Percentiles rank a stretch among this genome's conserved stretches.
Conservation (phyloP, 2,888 invertebrate species). For the Copidosoma aretas region DNA sequence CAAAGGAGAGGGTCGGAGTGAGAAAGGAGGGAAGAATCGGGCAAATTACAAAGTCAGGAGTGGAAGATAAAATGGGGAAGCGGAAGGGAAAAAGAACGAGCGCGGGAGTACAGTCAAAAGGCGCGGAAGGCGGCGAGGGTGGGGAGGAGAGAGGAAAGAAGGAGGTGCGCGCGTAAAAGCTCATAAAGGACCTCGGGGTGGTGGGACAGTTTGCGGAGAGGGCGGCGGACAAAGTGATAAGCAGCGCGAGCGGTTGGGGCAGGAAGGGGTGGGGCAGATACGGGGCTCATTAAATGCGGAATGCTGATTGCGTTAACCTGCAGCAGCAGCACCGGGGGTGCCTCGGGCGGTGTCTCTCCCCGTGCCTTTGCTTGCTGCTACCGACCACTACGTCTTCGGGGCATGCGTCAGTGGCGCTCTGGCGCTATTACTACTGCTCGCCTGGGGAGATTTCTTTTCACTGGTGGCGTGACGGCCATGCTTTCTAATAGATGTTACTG, state of each 20-base stretch:
- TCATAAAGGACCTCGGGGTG: conserved; percentile 27
- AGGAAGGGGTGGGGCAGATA: conserved; percentile 42
- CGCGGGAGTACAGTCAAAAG: conserved; percentile 26
- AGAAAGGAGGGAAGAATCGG: conserved; percentile 30
- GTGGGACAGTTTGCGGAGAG: conserved; percentile 27
- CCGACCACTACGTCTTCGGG: conserved; percentile 41
- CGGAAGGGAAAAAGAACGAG: conserved; percentile 34
- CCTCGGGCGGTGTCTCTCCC: conserved; percentile 2
- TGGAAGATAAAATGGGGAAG: conserved; percentile 30
- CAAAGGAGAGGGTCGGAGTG: conserved; percentile 6
- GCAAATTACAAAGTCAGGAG: conserved; percentile 31
- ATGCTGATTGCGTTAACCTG: conserved; percentile 58
- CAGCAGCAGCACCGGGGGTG: not conserved
- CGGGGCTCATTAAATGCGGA: conserved; percentile 59
- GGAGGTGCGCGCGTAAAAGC: conserved; percentile 25
- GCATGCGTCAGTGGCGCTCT: too few relatives aligned
- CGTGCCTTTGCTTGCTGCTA: conserved; percentile 7
- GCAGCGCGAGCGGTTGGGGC: conserved; percentile 39
- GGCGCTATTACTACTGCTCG: conserved; percentile 4
- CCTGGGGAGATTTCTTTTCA: conserved; percentile 34
- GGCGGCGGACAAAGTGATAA: conserved; percentile 33
- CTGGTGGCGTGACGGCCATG: not conserved
- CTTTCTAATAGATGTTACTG: conserved; percentile 11
- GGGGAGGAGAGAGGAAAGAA: not conserved
- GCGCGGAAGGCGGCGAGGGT: not conserved